Base-by-base conservation (phyloP, 1,140 invertebrate genomes). In the Phocides pigmalion region DNA sequence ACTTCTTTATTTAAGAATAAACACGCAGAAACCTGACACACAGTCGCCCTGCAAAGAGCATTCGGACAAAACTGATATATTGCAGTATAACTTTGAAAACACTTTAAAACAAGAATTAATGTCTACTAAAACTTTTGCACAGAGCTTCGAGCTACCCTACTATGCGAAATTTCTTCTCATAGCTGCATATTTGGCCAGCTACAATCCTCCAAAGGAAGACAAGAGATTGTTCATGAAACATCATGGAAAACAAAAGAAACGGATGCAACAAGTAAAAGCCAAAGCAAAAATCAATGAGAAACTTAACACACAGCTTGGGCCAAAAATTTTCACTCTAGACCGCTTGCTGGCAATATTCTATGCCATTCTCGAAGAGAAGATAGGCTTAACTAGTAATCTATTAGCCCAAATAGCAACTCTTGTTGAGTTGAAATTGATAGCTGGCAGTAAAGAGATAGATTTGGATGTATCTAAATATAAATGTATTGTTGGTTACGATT, bases 281-380 rank as follows among this genome's bases (percentile, higher is more conserved):
- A 93, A 92, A 74, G 93, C 90, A 1, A 93, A 93, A 73, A 87
- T 93, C 19, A 93, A 74, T 62, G 87, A 94, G 82, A 92, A 94
- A 79, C 72, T 94, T 47, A 93, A 91, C 49, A 93, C 89, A n/a
- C 92, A 93, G 9, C 84, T 95, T 8, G 96, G 96, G 0, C 97
- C 97, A 0, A 96, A 96, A 85, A 90, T 93, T 0, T 98, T 98
- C 79, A 94, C 94, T 0, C 91, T 98, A 12, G 96, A 98, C 80
- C 93, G 98, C 56, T 90, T 98, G 74, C 84, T 98, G 49, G 96
- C 97, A 2, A 98, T 99, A 72, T 98, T 98, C 90, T 98, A 97
- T 91, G 95, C 96, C 0, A 98, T 99, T 72, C 89, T 97, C 11
- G 95, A 97, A 46, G 96, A 97, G 46, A 95, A 95, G 80, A 95